Base-by-base conservation (phyloP, 1,140 invertebrate genomes). In the Hyphantria cunea region DNA sequence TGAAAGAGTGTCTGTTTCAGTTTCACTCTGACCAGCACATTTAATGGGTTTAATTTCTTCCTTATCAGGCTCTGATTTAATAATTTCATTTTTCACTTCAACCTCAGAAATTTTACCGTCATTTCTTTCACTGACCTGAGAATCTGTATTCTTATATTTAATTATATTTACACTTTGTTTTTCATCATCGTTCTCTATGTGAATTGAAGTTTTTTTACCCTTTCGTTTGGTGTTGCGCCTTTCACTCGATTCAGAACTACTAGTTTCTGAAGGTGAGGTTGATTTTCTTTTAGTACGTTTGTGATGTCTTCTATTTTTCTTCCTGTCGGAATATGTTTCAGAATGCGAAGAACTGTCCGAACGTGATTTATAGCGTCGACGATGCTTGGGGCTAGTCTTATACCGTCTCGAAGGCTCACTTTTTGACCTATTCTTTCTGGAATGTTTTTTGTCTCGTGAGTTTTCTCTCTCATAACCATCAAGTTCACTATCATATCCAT, bases 121-220 rank as follows among this genome's bases (percentile, higher is more conserved):
- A 39, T 73, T 65, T 53, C 67, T 66, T 64, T 84, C 75, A 17
- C 54, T 51, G 58, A 45, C 74, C 62, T 76, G 68, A 45, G 49
- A 49, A 12, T 83, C 83, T 15, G 55, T 51, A 44, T 60, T 77
- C 78, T 88, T 88, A 64, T 87, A 90, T 68, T 90, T 90, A 33
- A 88, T 66, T 64, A 90, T 90, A 66, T 89, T 89, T 17, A 90
- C 85, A 67, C 77, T 83, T 71, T 90, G 88, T 71, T 88, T 90
- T 70, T 80, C 58, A 12, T 87, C 82, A 42, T 90, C 86, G 52
- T 88, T 82, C 73, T 89, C 78, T 45, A 90, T 90, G 56, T 87
- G 85, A 48, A 90, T 90, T 34, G 86, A 90, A 15, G 86, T 90
- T 70, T 87, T 90, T 70, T 90, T 90, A 4, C 85, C 86, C 70